These are phyloP conservation scores for Synchiropus splendidus DNA, from an alignment of 2,113 vertebrate genomes.

Conservation along the genomic window DNA sequence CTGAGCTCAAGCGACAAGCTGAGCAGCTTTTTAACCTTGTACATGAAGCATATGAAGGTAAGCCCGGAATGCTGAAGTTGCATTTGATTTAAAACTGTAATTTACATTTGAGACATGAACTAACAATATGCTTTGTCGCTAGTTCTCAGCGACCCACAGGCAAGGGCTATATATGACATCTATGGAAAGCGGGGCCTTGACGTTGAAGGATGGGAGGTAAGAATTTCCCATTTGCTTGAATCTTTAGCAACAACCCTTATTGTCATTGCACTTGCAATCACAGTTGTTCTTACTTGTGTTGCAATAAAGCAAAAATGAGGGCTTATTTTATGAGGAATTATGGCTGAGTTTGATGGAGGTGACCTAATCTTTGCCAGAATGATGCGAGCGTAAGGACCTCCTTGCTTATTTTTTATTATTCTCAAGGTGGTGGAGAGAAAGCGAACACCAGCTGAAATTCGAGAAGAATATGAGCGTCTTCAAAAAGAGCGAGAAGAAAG, in stretches of 20 bases:
- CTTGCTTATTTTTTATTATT: conserved; percentile 8
- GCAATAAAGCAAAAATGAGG: background rate
- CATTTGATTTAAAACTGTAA: background rate
- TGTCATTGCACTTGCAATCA: too few species aligned
- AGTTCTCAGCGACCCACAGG: conserved; percentile 95
- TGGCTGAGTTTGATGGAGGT: too few species aligned
- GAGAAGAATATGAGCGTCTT: conserved; percentile 92
- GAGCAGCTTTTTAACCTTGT: conserved; percentile 92
- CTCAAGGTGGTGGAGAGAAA: conserved; percentile 87
- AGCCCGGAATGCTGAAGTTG: conserved; percentile 22
- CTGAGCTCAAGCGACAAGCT: conserved; percentile 86
- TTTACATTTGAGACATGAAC: too few species aligned
- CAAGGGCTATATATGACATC: conserved; percentile 96
- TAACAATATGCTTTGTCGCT: conserved; percentile 4
- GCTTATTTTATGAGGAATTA: background rate
- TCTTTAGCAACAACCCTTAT: background rate
- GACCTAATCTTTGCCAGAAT: too few species aligned
- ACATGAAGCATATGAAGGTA: conserved; percentile 97
- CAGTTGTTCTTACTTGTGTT: too few species aligned
- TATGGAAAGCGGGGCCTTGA: conserved; percentile 96
- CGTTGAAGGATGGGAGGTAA: conserved; percentile 98
- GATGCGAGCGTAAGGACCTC: too few species aligned
- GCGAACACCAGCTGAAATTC: conserved; percentile 87
- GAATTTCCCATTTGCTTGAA: conserved; percentile 15
- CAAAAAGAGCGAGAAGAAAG: conserved; percentile 90